phyloP scores from a whole-genome alignment of 2,797 vertebrate genomes.

The Delichon dasypus region DNA sequence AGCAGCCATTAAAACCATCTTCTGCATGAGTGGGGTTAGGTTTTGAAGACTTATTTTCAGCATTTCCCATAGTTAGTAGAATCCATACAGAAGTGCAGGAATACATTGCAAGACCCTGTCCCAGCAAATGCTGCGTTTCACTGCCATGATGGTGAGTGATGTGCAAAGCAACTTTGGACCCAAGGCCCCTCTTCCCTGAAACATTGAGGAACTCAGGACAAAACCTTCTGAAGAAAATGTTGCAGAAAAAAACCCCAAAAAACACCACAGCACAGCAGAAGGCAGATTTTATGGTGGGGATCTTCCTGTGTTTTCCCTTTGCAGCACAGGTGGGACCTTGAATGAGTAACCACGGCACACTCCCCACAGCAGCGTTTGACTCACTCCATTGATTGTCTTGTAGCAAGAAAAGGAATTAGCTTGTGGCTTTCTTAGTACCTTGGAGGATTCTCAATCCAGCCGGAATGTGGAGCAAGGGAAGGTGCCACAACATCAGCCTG shows the following conservation, averaged over 20 bases:
- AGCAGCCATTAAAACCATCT: neutral
- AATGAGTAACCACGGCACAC: neutral
- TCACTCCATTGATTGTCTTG: neutral
- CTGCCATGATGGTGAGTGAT: fast-evolving
- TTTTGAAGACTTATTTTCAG: neutral
- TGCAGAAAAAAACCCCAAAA: neutral
- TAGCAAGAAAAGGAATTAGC: neutral
- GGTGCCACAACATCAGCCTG: neutral
- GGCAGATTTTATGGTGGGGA: neutral
- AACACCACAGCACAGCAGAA: neutral
- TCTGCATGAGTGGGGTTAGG: neutral
- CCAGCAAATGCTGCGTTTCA: neutral
- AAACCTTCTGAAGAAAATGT: neutral
- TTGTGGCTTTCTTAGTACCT: neutral
- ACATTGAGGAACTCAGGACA: neutral
- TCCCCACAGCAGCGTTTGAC: neutral
- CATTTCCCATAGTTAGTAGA: neutral
- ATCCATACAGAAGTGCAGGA: neutral
- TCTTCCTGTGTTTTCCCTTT: neutral
- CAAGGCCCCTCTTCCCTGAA: no score
- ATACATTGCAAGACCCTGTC: neutral
- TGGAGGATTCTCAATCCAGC: neutral
- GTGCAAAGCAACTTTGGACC: fast-evolving
- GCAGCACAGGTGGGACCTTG: neutral
- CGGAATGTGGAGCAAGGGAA: neutral